Evolutionary conservation across 2,888 invertebrate species (phyloP).

Genomic region (Trichopoda pennipes): DNA sequence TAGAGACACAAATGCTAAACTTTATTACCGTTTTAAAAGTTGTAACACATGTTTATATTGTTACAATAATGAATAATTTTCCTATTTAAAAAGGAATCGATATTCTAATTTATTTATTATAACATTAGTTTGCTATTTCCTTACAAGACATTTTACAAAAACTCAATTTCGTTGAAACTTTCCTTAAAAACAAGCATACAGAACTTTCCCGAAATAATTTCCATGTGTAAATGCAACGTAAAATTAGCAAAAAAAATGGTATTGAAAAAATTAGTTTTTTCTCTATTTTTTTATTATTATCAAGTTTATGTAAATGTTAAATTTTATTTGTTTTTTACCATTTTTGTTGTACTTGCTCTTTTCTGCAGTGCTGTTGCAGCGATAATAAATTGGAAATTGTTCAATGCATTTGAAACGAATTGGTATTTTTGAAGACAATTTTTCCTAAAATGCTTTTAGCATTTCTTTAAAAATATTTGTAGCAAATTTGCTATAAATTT

Average conservation of each 20-base stretch:
- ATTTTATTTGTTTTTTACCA: not conserved
- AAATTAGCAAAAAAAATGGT: slow-evolving; percentile 24
- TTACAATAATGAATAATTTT: too few relatives aligned
- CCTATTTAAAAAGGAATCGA: too few relatives aligned
- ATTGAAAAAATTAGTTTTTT: slow-evolving; percentile 16
- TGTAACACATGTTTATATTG: too few relatives aligned
- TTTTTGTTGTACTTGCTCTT: not conserved
- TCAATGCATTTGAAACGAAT: slow-evolving; percentile 49
- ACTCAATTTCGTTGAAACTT: too few relatives aligned
- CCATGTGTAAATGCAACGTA: not conserved
- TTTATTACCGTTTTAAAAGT: too few relatives aligned
- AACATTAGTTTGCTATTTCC: too few relatives aligned
- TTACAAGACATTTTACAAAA: too few relatives aligned
- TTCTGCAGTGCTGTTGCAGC: slow-evolving; percentile 52
- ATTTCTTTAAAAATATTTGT: slow-evolving; percentile 1
- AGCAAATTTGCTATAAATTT: slow-evolving; percentile 28
- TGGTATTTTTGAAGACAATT: slow-evolving; percentile 17
- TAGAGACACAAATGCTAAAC: too few relatives aligned
- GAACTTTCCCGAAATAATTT: too few relatives aligned
- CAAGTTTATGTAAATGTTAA: slow-evolving; percentile 49
- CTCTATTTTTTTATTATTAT: slow-evolving; percentile 5
- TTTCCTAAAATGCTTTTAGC: not conserved
- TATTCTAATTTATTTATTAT: too few relatives aligned
- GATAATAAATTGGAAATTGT: slow-evolving; percentile 46
- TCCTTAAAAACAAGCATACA: too few relatives aligned